phyloP scores from a whole-genome alignment of 2,888 invertebrate species.

The Cataglyphis altisquamis region DNA sequence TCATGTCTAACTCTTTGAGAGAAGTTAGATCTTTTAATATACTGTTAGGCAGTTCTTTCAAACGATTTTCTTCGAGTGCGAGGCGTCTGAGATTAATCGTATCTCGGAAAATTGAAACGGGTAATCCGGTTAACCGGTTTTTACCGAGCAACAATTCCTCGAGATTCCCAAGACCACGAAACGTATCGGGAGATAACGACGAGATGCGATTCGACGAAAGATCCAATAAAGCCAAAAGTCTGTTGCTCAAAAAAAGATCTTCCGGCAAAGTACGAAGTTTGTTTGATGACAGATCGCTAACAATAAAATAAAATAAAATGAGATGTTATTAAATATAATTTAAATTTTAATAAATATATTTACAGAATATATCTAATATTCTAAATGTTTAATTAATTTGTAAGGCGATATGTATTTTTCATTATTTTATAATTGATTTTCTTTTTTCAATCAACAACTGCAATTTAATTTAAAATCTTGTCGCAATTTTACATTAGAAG shows the following conservation, averaged over 20 bases:
- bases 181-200: constrained; percentile 89
- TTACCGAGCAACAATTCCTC: constrained; percentile 91
- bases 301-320: constrained; percentile 45
- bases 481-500: background rate
- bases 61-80: constrained; percentile 90
- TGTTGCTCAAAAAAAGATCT: constrained; percentile 86
- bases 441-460: background rate
- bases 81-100: constrained; percentile 88
- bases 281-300: constrained; percentile 89
- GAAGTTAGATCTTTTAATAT: constrained; percentile 88
- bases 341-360: background rate
- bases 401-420: background rate
- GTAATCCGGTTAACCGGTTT: constrained; percentile 89
- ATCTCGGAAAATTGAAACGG: constrained; percentile 88
- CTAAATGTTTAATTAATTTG: background rate
- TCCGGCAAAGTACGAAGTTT: constrained; percentile 89
- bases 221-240: constrained; percentile 88
- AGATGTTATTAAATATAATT: background rate
- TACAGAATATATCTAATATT: background rate
- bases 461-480: background rate
- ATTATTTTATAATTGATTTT: background rate
- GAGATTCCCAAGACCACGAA: constrained; percentile 88
- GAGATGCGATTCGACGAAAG: constrained; percentile 92
- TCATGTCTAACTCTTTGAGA: constrained; percentile 91
- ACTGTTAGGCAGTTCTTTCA: constrained; percentile 88